phyloP scores from a whole-genome alignment of 2,888 invertebrate species.

The Atethmia centrago region DNA sequence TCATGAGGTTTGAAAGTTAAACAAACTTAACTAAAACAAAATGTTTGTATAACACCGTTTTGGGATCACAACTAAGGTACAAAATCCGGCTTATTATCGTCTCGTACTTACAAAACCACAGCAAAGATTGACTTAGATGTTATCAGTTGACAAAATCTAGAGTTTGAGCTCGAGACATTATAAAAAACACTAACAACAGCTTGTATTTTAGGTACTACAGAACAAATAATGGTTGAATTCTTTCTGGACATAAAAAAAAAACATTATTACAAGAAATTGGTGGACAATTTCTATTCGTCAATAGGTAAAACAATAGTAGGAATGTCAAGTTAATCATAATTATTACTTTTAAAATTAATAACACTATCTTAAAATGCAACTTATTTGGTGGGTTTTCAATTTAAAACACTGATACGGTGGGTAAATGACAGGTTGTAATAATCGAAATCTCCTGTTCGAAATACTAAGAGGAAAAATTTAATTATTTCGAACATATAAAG shows the following conservation, averaged over 20 bases:
- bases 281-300: background rate
- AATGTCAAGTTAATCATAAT: background rate
- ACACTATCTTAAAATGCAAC: background rate
- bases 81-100: background rate
- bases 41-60: background rate
- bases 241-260: background rate
- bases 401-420: background rate
- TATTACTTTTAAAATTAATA: background rate
- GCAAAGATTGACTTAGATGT: background rate
- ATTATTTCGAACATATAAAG: background rate
- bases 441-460: background rate
- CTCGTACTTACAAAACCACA: background rate
- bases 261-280: background rate
- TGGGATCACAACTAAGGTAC: slow-evolving; percentile 1
- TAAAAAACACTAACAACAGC: slow-evolving; percentile 7
- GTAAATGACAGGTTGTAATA: background rate
- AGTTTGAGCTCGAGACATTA: background rate
- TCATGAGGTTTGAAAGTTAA: background rate
- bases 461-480: background rate
- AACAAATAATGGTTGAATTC: background rate
- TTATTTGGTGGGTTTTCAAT: slow-evolving; percentile 11
- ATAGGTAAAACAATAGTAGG: background rate
- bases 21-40: background rate
- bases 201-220: no score
- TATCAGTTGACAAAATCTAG: background rate